phyloP scores from a whole-genome alignment of 37 sponge, comb jelly and placozoan genomes.

The Spongilla lacustris region DNA sequence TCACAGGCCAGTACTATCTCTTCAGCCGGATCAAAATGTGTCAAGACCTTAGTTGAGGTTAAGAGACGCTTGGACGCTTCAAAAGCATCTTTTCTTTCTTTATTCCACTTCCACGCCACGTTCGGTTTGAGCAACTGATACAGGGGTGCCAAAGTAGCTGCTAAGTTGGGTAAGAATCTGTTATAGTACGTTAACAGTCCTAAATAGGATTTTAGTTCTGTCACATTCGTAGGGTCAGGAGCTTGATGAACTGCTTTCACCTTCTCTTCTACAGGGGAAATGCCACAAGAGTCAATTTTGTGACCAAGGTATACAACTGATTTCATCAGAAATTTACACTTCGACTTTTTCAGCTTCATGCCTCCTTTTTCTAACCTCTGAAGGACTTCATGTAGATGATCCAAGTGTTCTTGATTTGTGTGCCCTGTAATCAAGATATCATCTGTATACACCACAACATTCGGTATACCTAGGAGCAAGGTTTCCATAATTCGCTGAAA shows the following conservation, averaged over 20 bases:
- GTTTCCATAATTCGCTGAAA: no score
- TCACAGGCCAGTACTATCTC: not conserved
- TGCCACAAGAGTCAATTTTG: no score
- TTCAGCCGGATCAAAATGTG: constrained; percentile 3
- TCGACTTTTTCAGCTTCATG: no score
- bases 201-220: constrained; percentile 16
- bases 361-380: no score
- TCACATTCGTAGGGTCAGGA: constrained; percentile 2
- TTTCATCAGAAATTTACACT: no score
- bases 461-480: no score
- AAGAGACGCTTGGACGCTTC: constrained; percentile 7
- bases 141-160: constrained; percentile 3
- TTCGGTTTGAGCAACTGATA: not conserved
- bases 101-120: constrained; percentile 4
- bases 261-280: not conserved
- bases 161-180: constrained; percentile 12
- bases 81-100: constrained; percentile 3
- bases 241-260: not conserved
- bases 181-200: constrained; percentile 22
- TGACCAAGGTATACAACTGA: no score
- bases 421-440: no score
- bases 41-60: not conserved
- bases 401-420: no score
- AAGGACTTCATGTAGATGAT: no score
- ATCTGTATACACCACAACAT: no score